Evolutionary conservation across 2,888 invertebrate genomes (phyloP).

Genomic region (Loripinus fragilis): DNA sequence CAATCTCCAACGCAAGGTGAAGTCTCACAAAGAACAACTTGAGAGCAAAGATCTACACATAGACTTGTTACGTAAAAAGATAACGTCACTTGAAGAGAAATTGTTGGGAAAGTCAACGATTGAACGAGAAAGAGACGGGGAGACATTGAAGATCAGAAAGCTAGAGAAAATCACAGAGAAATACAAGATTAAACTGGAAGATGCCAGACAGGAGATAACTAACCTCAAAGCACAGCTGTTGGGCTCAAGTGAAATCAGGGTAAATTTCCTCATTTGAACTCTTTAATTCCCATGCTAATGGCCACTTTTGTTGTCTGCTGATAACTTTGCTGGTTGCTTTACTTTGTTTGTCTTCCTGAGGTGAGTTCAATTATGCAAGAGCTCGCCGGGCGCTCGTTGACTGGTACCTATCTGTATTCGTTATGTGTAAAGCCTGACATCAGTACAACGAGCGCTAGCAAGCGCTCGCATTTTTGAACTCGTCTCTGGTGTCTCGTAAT

Average conservation of each 20-base stretch:
- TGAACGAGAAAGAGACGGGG: constrained; percentile 79
- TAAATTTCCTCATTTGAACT: no score
- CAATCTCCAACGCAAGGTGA: constrained; percentile 92
- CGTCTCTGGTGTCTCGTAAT: no score
- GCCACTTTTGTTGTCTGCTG: no score
- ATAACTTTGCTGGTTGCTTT: no score
- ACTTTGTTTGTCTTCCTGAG: no score
- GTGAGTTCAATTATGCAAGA: no score
- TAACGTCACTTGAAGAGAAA: constrained; percentile 84
- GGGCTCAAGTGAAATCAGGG: constrained; percentile 80
- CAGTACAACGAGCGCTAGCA: no score
- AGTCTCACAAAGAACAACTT: constrained; percentile 94
- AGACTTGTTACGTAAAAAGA: constrained; percentile 93
- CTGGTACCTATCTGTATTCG: no score
- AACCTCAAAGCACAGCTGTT: constrained; percentile 89
- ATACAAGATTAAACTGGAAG: constrained; percentile 90
- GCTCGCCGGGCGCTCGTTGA: no score
- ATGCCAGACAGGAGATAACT: constrained; percentile 91
- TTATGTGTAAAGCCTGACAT: no score
- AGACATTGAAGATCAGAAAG: constrained; percentile 85
- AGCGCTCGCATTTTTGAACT: no score
- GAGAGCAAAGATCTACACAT: constrained; percentile 96
- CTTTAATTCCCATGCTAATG: no score
- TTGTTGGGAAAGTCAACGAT: constrained; percentile 77
- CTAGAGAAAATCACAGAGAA: constrained; percentile 93